phyloP scores from a whole-genome alignment of 2,888 invertebrate species.

The Lacanobia oleracea region DNA sequence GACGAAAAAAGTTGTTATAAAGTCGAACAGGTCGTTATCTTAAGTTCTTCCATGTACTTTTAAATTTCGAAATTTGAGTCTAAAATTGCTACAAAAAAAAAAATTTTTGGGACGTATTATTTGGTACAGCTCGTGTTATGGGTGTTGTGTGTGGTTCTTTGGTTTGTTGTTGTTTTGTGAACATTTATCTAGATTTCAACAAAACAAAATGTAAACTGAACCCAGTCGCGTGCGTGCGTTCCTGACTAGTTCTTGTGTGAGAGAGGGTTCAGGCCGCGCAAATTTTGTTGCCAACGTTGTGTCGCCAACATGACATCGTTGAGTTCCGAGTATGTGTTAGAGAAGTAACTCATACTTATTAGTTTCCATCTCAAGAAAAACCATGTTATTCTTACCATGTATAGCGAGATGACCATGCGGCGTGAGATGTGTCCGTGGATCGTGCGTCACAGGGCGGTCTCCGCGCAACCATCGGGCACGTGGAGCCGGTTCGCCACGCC shows the following conservation, averaged over 20 bases:
- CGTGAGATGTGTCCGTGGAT: slow-evolving; percentile 93
- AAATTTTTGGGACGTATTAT: background rate
- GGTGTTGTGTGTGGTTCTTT: background rate
- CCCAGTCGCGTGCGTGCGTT: too few species aligned
- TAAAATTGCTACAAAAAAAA: background rate
- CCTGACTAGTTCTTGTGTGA: too few species aligned
- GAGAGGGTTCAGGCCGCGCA: too few species aligned
- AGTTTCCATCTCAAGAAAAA: background rate
- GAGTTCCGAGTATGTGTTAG: too few species aligned
- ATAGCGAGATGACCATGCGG: slow-evolving; percentile 93
- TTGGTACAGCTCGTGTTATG: background rate
- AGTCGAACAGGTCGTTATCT: background rate
- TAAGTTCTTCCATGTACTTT: background rate
- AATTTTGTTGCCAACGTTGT: too few species aligned
- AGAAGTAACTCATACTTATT: too few species aligned
- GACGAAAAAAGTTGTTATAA: background rate
- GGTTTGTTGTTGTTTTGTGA: too few species aligned
- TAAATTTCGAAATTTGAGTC: background rate
- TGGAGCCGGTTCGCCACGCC: slow-evolving; percentile 94
- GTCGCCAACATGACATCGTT: too few species aligned
- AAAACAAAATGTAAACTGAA: too few species aligned
- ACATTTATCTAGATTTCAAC: too few species aligned
- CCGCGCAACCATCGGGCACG: slow-evolving; percentile 94
- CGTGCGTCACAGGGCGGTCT: slow-evolving; percentile 93
- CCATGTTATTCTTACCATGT: slow-evolving; percentile 87